Conservation (phyloP, 1,140 invertebrate species). For the Drosophila truncata region DNA sequence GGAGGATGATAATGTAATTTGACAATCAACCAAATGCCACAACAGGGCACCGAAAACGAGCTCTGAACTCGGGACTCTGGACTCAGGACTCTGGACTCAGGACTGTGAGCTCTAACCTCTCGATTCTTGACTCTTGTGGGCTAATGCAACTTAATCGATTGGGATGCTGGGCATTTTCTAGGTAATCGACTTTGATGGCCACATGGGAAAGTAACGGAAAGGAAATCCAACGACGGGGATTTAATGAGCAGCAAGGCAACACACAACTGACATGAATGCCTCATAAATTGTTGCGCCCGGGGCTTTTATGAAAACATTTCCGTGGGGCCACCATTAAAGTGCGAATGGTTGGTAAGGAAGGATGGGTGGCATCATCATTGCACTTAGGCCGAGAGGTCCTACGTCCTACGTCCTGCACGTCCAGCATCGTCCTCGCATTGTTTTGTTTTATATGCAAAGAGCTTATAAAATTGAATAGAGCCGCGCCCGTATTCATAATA, state of each 20-base stretch:
- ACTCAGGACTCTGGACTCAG: not conserved
- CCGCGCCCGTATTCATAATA: constrained; percentile 55
- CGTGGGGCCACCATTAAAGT: constrained; percentile 46
- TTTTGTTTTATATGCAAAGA: constrained; percentile 66
- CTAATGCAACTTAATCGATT: constrained; percentile 76
- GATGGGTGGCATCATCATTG: constrained; percentile 19
- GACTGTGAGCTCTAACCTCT: not conserved
- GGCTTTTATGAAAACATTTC: constrained; percentile 72
- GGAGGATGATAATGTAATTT: constrained; percentile 79
- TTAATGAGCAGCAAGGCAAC: constrained; percentile 57
- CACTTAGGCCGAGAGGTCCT: constrained; percentile 57
- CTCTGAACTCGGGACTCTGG: constrained; percentile 4
- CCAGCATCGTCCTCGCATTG: constrained; percentile 28
- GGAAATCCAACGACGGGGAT: constrained; percentile 23
- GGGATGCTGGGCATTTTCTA: constrained; percentile 71
- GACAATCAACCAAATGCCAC: constrained; percentile 70
- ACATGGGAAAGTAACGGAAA: constrained; percentile 19
- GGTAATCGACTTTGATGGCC: constrained; percentile 79
- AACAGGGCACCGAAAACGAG: constrained; percentile 37
- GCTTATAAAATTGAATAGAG: constrained; percentile 78
- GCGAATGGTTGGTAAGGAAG: constrained; percentile 30
- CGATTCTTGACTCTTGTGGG: not conserved
- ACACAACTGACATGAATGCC: constrained; percentile 57
- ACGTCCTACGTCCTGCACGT: not conserved
- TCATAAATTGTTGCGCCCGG: constrained; percentile 62